Percentiles rank a stretch among this genome's conserved stretches.
Evolutionary conservation across 2,113 vertebrate species (phyloP).

Genomic region (Neolamprologus hecqui): DNA sequence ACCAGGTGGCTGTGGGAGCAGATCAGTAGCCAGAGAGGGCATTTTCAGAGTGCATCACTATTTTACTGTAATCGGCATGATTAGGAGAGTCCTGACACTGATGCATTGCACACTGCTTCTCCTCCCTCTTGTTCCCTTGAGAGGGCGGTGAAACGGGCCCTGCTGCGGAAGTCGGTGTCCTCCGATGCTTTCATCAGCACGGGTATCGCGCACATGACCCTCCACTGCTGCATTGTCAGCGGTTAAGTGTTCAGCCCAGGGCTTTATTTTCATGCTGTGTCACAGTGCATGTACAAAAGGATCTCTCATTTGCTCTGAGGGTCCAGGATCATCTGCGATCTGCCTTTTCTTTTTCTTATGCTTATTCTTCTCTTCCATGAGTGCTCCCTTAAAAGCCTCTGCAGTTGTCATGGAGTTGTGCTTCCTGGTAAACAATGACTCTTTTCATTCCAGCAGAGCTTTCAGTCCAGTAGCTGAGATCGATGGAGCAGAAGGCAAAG

Average conservation of each 20-base stretch:
- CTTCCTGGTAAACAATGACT: slow-evolving; percentile 56
- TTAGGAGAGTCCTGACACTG: neutral
- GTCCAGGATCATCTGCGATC: neutral
- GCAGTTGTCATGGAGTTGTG: slow-evolving; percentile 58
- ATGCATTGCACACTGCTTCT: neutral
- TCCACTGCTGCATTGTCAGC: slow-evolving; percentile 31
- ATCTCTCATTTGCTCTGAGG: neutral
- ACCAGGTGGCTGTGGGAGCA: neutral
- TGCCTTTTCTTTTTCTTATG: neutral
- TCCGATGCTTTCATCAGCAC: slow-evolving; percentile 24
- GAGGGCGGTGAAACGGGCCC: neutral
- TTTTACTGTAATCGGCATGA: neutral
- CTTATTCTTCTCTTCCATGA: neutral
- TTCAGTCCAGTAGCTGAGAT: slow-evolving; percentile 34
- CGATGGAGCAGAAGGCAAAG: neutral
- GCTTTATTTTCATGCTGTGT: neutral
- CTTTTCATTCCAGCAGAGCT: slow-evolving; percentile 54
- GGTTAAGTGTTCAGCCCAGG: neutral
- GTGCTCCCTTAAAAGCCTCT: slow-evolving; percentile 27
- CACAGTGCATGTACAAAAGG: neutral
- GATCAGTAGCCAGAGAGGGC: neutral
- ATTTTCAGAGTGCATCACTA: neutral
- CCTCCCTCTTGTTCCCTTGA: neutral
- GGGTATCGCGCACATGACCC: neutral
- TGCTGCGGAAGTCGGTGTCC: neutral